Conservation (phyloP, 2,888 invertebrate species). For the Mamestra brassicae region DNA sequence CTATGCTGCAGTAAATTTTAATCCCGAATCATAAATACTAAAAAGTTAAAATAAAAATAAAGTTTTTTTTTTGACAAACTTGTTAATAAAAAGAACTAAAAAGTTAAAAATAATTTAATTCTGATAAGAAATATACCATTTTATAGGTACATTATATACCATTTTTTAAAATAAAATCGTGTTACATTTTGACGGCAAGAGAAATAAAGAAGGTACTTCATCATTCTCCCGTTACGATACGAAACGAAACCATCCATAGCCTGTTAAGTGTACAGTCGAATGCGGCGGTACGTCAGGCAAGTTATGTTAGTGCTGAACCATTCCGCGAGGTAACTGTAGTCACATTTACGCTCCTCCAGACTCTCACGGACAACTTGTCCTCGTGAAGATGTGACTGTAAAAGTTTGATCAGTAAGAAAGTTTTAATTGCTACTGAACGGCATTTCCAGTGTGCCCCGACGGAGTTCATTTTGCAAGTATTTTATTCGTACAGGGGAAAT, state of each 20-base stretch:
- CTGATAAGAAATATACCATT: no score
- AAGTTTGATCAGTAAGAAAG: conserved; percentile 87
- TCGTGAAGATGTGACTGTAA: conserved; percentile 83
- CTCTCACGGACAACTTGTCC: conserved; percentile 75
- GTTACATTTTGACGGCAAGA: no score
- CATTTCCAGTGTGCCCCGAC: conserved; percentile 77
- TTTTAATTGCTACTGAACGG: conserved; percentile 88
- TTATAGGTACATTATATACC: no score
- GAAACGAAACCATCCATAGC: conserved; percentile 12
- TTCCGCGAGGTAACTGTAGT: conserved; percentile 72
- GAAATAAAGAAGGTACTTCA: not conserved
- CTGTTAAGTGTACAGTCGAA: conserved; percentile 20
- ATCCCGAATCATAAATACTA: no score
- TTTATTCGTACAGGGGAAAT: conserved; percentile 77
- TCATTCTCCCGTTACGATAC: conserved; percentile 15
- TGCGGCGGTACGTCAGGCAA: conserved; percentile 47
- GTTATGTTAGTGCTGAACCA: conserved; percentile 70
- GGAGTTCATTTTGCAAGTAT: conserved; percentile 78
- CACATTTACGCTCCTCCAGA: conserved; percentile 75
- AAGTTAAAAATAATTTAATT: no score
- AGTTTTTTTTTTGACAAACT: no score
- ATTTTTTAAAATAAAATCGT: no score
- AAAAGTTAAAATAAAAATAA: no score
- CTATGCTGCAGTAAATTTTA: no score
- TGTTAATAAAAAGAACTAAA: no score